Evolutionary conservation across 2,888 invertebrate genomes (phyloP), one percentile per base, ranked within the genome.

Genomic region (Arge pagana): DNA sequence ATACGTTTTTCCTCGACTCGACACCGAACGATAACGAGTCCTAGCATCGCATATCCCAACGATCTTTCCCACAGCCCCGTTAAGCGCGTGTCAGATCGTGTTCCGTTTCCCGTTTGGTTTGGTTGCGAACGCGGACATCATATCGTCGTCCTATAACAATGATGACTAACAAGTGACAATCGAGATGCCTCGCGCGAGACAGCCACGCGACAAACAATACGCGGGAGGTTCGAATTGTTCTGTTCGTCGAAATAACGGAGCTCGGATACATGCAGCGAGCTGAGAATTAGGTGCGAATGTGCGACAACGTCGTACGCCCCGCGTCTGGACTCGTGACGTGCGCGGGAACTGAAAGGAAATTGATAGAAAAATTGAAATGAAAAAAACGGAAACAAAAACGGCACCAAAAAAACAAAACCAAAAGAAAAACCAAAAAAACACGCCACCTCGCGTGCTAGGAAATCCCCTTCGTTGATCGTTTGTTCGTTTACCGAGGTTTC

Each of bases 1-100:
- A 10, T 39, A 11, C 13, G 23, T 13, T 11, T 6, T 11, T 11
- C n/a, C n/a, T n/a, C n/a, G 7, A 26, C 18, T 26, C n/a, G 23
- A 40, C 15, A 26, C 24, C 26, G 24, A 40, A 4, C 33, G 33
- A 35, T n/a, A n/a, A n/a, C 40, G n/a, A 15, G 40, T 40, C 26
- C n/a, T 26, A 15, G 26, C 40, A 40, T 26, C 24, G 19, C 7
- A 24, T 11, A 8, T 11, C 5, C 8, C 6, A 13, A 10, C 24
- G 40, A 40, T 40, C 40, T 40, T 40, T 40, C 40, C 40, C 40
- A 40, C 24, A 26, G 40, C n/a, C 26, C 30, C 19, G 42, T 42
- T 42, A 30, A 42, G 4, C 42, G 41, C 23, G 24, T 6, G 4
- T 5, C 8, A 15, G 19, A 40, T 40, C 40, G 26, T 11, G 30